Conservation (phyloP, 2,797 vertebrate genomes). For the Phataginus tetradactyla region DNA sequence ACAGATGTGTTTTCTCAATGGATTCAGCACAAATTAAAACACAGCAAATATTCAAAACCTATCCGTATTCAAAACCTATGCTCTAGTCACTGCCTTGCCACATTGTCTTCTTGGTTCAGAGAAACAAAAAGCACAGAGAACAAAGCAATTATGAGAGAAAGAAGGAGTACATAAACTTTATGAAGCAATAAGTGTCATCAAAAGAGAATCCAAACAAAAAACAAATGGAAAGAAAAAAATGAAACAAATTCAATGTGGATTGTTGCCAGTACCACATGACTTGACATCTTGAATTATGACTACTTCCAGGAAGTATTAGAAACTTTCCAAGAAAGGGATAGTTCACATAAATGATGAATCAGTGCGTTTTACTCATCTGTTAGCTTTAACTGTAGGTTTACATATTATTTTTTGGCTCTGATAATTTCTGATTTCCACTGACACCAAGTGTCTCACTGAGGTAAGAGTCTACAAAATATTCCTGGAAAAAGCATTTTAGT, state of each 20-base stretch:
- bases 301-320: slow-evolving; percentile 71
- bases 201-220: slow-evolving; percentile 77
- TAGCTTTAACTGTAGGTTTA: slow-evolving; percentile 36
- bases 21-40: slow-evolving; percentile 20
- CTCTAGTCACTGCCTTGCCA: background rate
- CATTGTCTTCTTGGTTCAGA: slow-evolving; percentile 29
- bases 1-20: background rate
- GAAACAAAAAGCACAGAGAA: slow-evolving; percentile 63
- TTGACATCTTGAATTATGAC: slow-evolving; percentile 72
- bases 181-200: slow-evolving; percentile 71
- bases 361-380: slow-evolving; percentile 59
- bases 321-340: slow-evolving; percentile 72
- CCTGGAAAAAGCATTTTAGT: background rate
- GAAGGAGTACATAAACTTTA: slow-evolving; percentile 63
- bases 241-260: slow-evolving; percentile 58
- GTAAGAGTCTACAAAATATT: slow-evolving; percentile 19
- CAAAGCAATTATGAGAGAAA: slow-evolving; percentile 62
- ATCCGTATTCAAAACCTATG: background rate
- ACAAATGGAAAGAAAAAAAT: slow-evolving; percentile 71
- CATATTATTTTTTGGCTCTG: background rate
- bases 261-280: slow-evolving; percentile 69
- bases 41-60: background rate
- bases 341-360: slow-evolving; percentile 52
- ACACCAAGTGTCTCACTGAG: slow-evolving; percentile 10
- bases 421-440: slow-evolving; percentile 33